A percentile compares a stretch with the other conserved stretches of the same genome.
These are phyloP conservation scores for Enteromius afrohamiltoni DNA, from an alignment of 2,797 vertebrate genomes.

Conservation along the genomic window DNA sequence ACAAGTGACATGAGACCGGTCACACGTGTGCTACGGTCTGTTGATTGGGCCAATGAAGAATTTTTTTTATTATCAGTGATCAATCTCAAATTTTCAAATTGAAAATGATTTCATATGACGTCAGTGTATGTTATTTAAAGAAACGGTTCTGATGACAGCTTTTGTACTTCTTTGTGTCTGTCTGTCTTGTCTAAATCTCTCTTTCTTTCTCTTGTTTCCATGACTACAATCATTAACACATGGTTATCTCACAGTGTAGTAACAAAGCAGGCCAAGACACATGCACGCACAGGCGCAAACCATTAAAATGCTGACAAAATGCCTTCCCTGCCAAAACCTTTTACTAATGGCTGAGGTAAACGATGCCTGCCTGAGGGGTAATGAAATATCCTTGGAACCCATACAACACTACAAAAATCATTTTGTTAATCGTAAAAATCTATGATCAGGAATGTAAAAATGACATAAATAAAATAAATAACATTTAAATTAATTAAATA, in stretches of 20 bases:
- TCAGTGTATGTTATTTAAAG: slow-evolving; percentile 32
- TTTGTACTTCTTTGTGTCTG: slow-evolving; percentile 40
- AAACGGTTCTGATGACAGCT: slow-evolving; percentile 19
- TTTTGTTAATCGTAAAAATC: neutral
- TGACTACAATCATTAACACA: slow-evolving; percentile 82
- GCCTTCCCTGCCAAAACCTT: slow-evolving; percentile 45
- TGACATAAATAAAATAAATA: too few relatives aligned
- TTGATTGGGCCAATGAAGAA: neutral
- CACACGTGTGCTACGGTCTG: slow-evolving; percentile 21
- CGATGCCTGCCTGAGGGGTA: slow-evolving; percentile 12
- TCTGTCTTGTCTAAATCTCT: slow-evolving; percentile 37
- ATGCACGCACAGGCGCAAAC: slow-evolving; percentile 30
- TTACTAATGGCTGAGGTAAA: slow-evolving; percentile 30
- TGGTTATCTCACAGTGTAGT: slow-evolving; percentile 64
- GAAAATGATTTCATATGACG: slow-evolving; percentile 8
- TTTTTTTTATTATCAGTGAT: neutral
- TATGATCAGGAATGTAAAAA: neutral
- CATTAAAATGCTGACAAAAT: slow-evolving; percentile 48
- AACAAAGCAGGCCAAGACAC: slow-evolving; percentile 33
- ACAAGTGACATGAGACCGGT: slow-evolving; percentile 27
- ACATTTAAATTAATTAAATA: neutral
- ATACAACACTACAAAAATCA: neutral
- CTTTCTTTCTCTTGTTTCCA: slow-evolving; percentile 72
- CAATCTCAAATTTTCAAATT: slow-evolving; percentile 5
- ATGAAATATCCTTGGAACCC: slow-evolving; percentile 27